Evolutionary conservation across 2,113 vertebrate species (phyloP), one percentile per base, ranked within the genome.

Genomic region (Channa maculata): DNA sequence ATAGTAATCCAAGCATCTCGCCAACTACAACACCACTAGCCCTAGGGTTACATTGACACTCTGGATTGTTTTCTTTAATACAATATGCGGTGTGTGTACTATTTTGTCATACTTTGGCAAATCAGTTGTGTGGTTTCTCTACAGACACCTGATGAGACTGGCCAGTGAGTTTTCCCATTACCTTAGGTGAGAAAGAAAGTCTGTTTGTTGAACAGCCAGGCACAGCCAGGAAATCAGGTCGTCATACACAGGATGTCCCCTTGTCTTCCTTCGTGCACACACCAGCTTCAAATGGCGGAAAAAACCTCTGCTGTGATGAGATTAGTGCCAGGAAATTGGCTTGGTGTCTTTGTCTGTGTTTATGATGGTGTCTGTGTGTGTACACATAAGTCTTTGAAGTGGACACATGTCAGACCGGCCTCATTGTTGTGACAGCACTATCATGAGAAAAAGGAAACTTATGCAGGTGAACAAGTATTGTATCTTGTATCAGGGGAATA

Each of bases 261-360:
- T 14, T 34, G 79, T 5, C 13, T 12, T 62, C 55, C 71, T 77
- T 44, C 41, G 12, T 1, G 3, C 44, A 65, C 45, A 36, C 70
- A 12, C n/a, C 48, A 37, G 66, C 57, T 52, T 65, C 9, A 13
- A 55, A 65, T 54, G 12, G 24, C 24, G 24, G 41, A n/a, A 39
- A 62, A 43, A 36, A 52, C 7, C 57, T 77, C 15, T 34, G 8
- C 53, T 46, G 3, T 72, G 46, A 65, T 74, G 71, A 78, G 73
- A 79, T 59, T 74, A 68, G 58, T 60, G 50, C 6, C 59, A 80
- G 78, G 59, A 83, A 76, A 79, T 71, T 79, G 70, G 12, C 6
- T 15, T 2, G 41, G 60, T 51, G 55, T 78, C 15, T 74, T 43
- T 71, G 46, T 45, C 15, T n/a, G 7, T 45, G 45, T 51, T 45